These are phyloP conservation scores for Ditula angustiorana DNA, from an alignment of 2,888 invertebrate species.

Conservation along the genomic window DNA sequence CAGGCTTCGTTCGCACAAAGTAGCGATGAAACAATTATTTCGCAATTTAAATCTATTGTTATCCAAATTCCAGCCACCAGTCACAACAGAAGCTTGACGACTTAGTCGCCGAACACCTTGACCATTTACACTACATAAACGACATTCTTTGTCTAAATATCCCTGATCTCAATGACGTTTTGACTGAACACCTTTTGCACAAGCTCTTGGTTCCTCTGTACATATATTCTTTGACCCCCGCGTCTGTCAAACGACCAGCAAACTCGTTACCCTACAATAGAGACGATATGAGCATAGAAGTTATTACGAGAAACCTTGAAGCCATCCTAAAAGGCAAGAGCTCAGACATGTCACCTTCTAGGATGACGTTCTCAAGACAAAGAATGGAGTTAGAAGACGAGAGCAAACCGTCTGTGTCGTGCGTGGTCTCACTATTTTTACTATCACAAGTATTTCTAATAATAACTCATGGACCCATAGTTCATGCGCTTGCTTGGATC, in stretches of 20 bases:
- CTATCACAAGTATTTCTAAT: conserved; percentile 98
- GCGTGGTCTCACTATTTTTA: conserved; percentile 95
- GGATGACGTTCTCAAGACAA: conserved; percentile 67
- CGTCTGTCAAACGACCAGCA: conserved; percentile 58
- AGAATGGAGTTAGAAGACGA: conserved; percentile 83
- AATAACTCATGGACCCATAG: conserved; percentile 95
- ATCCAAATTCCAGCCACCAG: conserved; percentile 89
- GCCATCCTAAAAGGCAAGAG: conserved; percentile 87
- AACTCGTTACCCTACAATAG: conserved; percentile 72
- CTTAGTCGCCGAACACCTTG: conserved; percentile 98
- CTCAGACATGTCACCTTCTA: conserved; percentile 78
- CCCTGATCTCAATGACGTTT: conserved; percentile 95
- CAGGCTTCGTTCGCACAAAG: background rate
- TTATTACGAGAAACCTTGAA: conserved; percentile 87
- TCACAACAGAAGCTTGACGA: conserved; percentile 96
- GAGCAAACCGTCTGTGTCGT: conserved; percentile 91
- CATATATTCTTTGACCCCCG: conserved; percentile 93
- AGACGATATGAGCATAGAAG: conserved; percentile 84
- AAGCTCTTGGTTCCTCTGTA: conserved; percentile 97
- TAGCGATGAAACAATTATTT: conserved; percentile 15
- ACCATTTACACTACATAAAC: conserved; percentile 98
- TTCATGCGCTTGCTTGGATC: conserved; percentile 95
- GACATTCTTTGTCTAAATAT: conserved; percentile 97
- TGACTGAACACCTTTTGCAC: conserved; percentile 97
- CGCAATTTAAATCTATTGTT: conserved; percentile 43